A percentile compares a stretch with the other conserved stretches of the same genome.
These are phyloP conservation scores for Aleadryas rufinucha DNA, from an alignment of 2,113 vertebrate species.

Conservation along the genomic window DNA sequence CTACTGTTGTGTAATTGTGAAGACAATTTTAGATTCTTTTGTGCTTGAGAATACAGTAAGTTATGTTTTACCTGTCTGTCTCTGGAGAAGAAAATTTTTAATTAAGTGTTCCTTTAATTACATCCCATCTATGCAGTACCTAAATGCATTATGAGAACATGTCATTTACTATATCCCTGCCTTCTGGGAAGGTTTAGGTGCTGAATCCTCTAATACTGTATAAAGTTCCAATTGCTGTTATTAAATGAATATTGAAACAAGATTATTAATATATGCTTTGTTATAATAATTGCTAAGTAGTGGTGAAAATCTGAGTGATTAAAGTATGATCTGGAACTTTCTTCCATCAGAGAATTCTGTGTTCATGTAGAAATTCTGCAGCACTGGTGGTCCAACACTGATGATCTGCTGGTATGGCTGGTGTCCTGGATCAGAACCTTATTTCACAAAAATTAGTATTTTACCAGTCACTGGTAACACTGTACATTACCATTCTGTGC, in stretches of 20 bases:
- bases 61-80: slow-evolving; percentile 57
- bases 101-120: slow-evolving; percentile 66
- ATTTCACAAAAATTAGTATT: background rate
- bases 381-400: background rate
- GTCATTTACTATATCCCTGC: slow-evolving; percentile 50
- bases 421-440: background rate
- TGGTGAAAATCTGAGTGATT: background rate
- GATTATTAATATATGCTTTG: background rate
- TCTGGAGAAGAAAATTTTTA: slow-evolving; percentile 60
- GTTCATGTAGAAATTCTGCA: background rate
- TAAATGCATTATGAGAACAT: slow-evolving; percentile 42
- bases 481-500: background rate
- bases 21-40: slow-evolving; percentile 52
- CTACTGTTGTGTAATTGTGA: background rate
- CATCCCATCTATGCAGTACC: background rate
- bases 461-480: background rate
- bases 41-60: background rate
- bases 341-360: background rate
- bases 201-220: background rate
- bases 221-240: slow-evolving; percentile 17
- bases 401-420: background rate
- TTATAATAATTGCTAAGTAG: background rate
- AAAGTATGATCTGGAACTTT: background rate
- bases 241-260: slow-evolving; percentile 33
- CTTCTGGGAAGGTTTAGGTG: slow-evolving; percentile 39